A percentile compares a stretch with the other conserved stretches of the same genome.
phyloP scores from a whole-genome alignment of 2,113 vertebrate species.

The Oncorhynchus nerka region DNA sequence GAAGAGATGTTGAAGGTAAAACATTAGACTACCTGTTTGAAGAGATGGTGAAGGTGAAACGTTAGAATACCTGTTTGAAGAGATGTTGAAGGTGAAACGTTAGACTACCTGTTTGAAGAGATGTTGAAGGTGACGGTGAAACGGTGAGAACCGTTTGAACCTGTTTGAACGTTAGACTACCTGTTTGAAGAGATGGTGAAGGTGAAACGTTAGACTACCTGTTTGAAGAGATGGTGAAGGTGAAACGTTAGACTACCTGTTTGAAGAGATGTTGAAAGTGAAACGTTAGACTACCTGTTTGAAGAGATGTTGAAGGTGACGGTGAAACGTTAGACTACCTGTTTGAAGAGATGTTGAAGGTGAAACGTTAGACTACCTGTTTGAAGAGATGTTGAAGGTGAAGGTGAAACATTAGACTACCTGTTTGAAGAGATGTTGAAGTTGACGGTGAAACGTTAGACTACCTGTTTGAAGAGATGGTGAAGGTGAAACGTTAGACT shows the following conservation, averaged over 20 bases:
- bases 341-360: background rate
- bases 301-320: background rate
- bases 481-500: too few species aligned
- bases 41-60: too few species aligned
- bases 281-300: background rate
- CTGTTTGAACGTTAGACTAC: background rate
- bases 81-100: too few species aligned
- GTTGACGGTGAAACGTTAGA: too few species aligned
- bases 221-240: background rate
- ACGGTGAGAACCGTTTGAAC: too few species aligned
- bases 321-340: too few species aligned
- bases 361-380: background rate
- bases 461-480: background rate
- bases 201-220: too few species aligned
- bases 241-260: background rate
- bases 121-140: too few species aligned
- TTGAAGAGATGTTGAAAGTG: background rate
- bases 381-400: background rate
- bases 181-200: background rate
- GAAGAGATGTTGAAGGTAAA: background rate
- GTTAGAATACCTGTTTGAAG: background rate
- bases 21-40: background rate
- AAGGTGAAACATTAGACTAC: too few species aligned
- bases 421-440: background rate
- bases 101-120: background rate